Evolutionary conservation across 2,888 invertebrate genomes (phyloP).

Genomic region (Drosophila nr. perissopoda): DNA sequence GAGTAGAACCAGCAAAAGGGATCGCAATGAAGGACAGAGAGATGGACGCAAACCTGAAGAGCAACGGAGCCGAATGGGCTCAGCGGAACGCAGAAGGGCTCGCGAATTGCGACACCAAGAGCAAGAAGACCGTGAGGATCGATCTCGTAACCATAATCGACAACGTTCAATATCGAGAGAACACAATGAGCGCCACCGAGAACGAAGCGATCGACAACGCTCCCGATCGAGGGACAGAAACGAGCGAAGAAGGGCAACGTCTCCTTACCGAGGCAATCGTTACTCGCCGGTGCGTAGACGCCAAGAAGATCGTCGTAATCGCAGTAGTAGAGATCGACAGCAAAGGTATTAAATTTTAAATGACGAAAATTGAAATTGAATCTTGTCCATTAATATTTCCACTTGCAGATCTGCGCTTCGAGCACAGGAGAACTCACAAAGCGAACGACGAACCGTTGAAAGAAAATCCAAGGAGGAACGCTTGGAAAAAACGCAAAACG

Average conservation of each 20-base stretch:
- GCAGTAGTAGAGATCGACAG: slow-evolving; percentile 30
- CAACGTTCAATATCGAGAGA: slow-evolving; percentile 41
- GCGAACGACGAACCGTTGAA: not conserved
- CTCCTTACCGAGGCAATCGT: slow-evolving; percentile 21
- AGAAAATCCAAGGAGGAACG: slow-evolving; percentile 2
- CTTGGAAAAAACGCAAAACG: slow-evolving; percentile 8
- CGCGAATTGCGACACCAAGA: slow-evolving; percentile 73
- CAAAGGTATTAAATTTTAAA: slow-evolving; percentile 42
- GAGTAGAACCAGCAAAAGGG: slow-evolving; percentile 4
- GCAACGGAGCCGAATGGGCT: slow-evolving; percentile 36
- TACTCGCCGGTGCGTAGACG: slow-evolving; percentile 35
- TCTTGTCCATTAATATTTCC: not conserved
- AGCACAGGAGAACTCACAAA: slow-evolving; percentile 5
- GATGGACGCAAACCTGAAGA: slow-evolving; percentile 17
- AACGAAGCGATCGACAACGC: slow-evolving; percentile 11
- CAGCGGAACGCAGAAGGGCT: slow-evolving; percentile 65
- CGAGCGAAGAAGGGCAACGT: slow-evolving; percentile 22
- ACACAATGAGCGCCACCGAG: slow-evolving; percentile 32
- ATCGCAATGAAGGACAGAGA: slow-evolving; percentile 2
- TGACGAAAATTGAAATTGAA: not conserved
- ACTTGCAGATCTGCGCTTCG: slow-evolving; percentile 3
- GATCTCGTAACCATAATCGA: not conserved
- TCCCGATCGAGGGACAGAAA: slow-evolving; percentile 23
- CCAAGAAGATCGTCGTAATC: slow-evolving; percentile 15
- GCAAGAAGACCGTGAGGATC: slow-evolving; percentile 47